Conservation (phyloP, 2,113 vertebrate species). For the Laticauda colubrina region DNA sequence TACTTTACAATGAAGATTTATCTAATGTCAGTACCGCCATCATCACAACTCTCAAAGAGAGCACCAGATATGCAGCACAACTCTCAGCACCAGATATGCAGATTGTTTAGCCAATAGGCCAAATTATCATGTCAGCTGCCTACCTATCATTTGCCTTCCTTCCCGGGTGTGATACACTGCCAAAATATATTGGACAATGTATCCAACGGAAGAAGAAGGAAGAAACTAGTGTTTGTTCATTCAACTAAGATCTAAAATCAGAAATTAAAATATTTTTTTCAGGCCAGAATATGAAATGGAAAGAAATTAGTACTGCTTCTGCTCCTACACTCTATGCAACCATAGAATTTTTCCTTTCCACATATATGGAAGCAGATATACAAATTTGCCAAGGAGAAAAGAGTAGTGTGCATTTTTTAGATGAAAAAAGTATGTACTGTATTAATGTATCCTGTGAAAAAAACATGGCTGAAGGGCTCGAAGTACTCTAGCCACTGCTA, state of each 20-base stretch:
- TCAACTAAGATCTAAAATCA: not conserved
- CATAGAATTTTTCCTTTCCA: not conserved
- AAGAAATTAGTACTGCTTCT: not conserved
- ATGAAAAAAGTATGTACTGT: not conserved
- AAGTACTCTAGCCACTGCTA: not conserved
- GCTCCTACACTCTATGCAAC: not conserved
- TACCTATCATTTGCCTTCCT: not conserved
- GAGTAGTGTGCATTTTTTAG: not conserved
- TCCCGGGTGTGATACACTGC: not conserved
- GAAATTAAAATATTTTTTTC: not conserved
- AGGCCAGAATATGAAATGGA: not conserved
- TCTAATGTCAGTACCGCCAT: not conserved
- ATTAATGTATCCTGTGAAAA: not conserved
- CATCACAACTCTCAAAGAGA: not conserved
- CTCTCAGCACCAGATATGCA: not conserved
- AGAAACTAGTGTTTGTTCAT: not conserved
- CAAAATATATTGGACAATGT: not conserved
- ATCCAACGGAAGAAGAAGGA: not conserved
- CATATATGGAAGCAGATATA: not conserved
- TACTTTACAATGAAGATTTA: not conserved
- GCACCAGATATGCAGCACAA: not conserved
- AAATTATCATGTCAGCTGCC: not conserved
- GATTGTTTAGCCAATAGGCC: not conserved
- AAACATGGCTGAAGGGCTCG: not conserved
- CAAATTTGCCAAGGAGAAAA: not conserved